Evolutionary conservation across 1,140 invertebrate species (phyloP).

Genomic region (Heliothis subflexa): DNA sequence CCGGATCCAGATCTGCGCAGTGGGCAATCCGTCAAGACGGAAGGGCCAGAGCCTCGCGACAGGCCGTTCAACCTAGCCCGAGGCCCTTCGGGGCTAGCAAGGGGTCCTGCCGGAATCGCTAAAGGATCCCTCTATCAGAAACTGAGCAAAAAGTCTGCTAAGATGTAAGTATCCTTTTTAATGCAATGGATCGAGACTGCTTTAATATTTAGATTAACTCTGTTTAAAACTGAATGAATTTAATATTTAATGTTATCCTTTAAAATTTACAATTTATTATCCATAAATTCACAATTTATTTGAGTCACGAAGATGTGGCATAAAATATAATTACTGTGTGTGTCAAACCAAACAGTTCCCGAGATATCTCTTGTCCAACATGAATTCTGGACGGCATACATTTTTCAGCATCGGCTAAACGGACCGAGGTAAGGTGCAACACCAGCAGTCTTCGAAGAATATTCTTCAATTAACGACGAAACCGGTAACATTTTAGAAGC

Average conservation of each 20-base stretch:
- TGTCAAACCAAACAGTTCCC: no score
- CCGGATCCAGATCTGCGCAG: conserved; percentile 72
- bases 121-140: conserved; percentile 78
- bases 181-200: no score
- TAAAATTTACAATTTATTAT: no score
- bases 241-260: no score
- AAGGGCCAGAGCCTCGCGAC: conserved; percentile 66
- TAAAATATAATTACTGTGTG: no score
- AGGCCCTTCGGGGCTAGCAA: conserved; percentile 60
- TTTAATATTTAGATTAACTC: no score
- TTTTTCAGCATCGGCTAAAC: conserved; percentile 24
- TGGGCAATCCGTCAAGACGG: conserved; percentile 61
- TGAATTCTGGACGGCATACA: no score
- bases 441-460: not conserved
- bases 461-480: not conserved
- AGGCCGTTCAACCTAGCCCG: conserved; percentile 54
- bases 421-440: not conserved
- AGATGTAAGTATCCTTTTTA: conserved; percentile 67
- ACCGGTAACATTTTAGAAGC: not conserved
- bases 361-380: no score
- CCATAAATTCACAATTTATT: no score
- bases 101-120: conserved; percentile 61
- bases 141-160: conserved; percentile 73
- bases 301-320: no score
- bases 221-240: no score